Percentiles rank a stretch among this genome's conserved stretches.
Conservation (phyloP, 2,797 vertebrate genomes). For the Schizopygopsis pylzovi region DNA sequence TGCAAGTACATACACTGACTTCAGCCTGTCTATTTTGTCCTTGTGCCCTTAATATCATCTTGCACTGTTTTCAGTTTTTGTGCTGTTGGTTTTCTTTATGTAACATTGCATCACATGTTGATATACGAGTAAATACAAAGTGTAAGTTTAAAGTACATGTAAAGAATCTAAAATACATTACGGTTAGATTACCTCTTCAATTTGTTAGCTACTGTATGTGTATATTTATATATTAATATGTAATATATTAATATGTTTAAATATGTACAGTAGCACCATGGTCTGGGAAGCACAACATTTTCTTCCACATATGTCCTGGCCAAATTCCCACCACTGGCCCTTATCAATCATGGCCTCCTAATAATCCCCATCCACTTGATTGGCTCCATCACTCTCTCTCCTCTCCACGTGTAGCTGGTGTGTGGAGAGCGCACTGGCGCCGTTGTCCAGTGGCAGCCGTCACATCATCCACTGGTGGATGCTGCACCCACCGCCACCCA, state of each 20-base stretch:
- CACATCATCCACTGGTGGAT: too few species aligned
- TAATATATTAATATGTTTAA: neutral
- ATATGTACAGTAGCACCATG: neutral
- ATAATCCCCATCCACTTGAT: too few species aligned
- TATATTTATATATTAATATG: neutral
- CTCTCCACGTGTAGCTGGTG: too few species aligned
- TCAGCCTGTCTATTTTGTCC: too few species aligned
- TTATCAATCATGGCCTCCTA: too few species aligned
- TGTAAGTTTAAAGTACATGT: neutral
- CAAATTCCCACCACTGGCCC: too few species aligned
- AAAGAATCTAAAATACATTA: neutral
- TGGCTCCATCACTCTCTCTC: too few species aligned
- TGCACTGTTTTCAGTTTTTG: neutral
- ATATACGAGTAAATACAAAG: neutral
- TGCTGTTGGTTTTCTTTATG: neutral
- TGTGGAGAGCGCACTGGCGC: too few species aligned
- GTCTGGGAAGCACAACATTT: neutral
- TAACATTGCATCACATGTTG: neutral
- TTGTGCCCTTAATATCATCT: too few species aligned
- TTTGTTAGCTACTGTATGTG: neutral
- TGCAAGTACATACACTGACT: too few species aligned
- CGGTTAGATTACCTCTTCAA: neutral
- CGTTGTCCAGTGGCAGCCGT: too few species aligned
- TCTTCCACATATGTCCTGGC: neutral
- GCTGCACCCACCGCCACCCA: too few species aligned